Base-by-base conservation (phyloP, 30 jellyfish, hydroid and myxozoan species). In the Morbakka virulenta region DNA sequence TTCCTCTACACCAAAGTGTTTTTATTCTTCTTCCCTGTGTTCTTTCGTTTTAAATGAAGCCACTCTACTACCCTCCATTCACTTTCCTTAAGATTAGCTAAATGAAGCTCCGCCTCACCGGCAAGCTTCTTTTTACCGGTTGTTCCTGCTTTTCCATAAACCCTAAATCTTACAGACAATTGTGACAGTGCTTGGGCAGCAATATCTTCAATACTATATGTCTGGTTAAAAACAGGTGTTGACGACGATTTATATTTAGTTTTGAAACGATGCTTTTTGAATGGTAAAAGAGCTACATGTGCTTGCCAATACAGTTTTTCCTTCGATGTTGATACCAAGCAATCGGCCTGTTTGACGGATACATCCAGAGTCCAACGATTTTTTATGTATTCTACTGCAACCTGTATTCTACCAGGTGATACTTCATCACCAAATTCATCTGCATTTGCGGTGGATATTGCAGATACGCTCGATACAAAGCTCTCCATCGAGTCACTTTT, bases 251-350 rank as follows among this genome's bases (percentile, higher is more conserved):
- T 92, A 81, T 92, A 92, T 52, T 79, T 80, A 3, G 98, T 83
- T 52, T 92, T 92, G 70, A 79, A 92, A 14, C 95, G 80, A 48
- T 92, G 96, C 72, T 92, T 92, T 53, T 92, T 92, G 72, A 92
- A 92, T 24, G 98, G 98, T 51, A 92, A 64, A 52, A 92, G 61
- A 0, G 98, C 80, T 20, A 81, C 78, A 75, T 92, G 98, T 12
- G 81, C 98, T 71, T 92, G 98, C 98, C 98, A 92, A 53, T 92
- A 92, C 61, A 92, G 69, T 63, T 80, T 86, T 29, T 81, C 96
- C 31, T 77, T 80, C 26, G 76, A 84, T 22, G 96, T 92, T 28
- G 92, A 76, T 32, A 92, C 30, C 72, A 92, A 76, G 69, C 95
- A 92, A 25, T 92, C 93, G 0, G 96, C 98, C 75, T 92, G 98